Conservation (phyloP, 2,888 invertebrate genomes). For the Cephalotes varians region DNA sequence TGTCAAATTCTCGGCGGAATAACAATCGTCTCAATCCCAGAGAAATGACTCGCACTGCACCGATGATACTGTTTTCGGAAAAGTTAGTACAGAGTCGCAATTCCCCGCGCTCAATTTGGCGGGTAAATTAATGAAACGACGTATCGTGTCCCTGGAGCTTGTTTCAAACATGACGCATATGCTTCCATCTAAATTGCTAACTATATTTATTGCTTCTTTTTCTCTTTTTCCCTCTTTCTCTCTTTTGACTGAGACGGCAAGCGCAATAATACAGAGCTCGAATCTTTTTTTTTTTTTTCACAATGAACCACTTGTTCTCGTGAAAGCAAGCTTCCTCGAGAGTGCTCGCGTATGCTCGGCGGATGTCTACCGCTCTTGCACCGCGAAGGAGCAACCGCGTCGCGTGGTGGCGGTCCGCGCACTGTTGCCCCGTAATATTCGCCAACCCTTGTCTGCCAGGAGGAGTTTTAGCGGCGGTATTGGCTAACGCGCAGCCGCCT, state of each 20-base stretch:
- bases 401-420: conserved; percentile 83
- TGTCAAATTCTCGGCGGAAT: neutral
- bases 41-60: conserved; percentile 17
- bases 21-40: neutral
- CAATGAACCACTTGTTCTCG: neutral
- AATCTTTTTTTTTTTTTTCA: neutral
- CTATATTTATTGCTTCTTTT: neutral
- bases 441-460: conserved; percentile 71
- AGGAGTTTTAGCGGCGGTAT: conserved; percentile 63
- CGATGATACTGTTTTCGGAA: neutral
- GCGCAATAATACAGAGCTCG: neutral
- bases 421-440: conserved; percentile 78
- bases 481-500: conserved; percentile 68
- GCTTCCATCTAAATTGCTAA: conserved; percentile 24
- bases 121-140: conserved; percentile 30
- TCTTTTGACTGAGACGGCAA: neutral
- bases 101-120: conserved; percentile 35
- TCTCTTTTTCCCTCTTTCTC: neutral
- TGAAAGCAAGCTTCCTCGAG: neutral
- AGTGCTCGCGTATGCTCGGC: neutral
- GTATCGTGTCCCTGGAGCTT: conserved; percentile 36
- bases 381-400: conserved; percentile 78
- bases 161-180: conserved; percentile 37
- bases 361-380: conserved; percentile 18
- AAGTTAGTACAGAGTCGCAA: conserved; percentile 25